Evolutionary conservation across 1,140 invertebrate genomes (phyloP), one percentile per base, ranked within the genome.

Genomic region (Adoxophyes honmai): DNA sequence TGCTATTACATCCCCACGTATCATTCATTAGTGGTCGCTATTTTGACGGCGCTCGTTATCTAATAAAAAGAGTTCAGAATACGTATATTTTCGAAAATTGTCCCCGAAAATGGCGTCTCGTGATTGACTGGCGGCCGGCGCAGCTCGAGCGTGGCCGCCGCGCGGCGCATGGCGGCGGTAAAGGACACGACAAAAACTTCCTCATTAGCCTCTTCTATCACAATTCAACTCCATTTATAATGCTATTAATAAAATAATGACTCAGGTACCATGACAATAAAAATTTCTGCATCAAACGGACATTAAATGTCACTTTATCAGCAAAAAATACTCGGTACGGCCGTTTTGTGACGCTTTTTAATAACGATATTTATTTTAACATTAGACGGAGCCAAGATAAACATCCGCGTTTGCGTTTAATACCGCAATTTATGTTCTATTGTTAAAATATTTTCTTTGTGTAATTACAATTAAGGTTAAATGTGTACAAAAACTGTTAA

Each of bases 161-260:
- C 51, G 54, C 15, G 15, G 28, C 52, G 51, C 35, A 52, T 55
- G 37, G 44, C 55, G 56, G 66, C 52, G 59, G 52, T 58, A 73
- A 71, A 70, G 71, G 75, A 75, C 74, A 72, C 72, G 72, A 74
- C 74, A 78, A 81, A 81, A 79, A 81, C 68, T 54, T 55, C 28
- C 72, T 70, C 69, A 81, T 79, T 81, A 77, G 72, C 64, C 66
- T 56, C 68, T 68, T 57, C 70, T 77, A 76, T 70, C 64, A 77
- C 78, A 77, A 77, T 81, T 59, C 62, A 62, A 44, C 65, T 73
- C 67, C 76, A 82, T 82, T 84, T 81, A 84, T 82, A 83, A 84
- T 78, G 74, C 77, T 83, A 82, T 84, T 86, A 81, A 86, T 84
- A 83, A 70, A 74, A 78, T 83, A 81, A 81, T 78, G 61, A 52